Conservation (phyloP, 2,888 invertebrate species). For the Tetragonula carbonaria region DNA sequence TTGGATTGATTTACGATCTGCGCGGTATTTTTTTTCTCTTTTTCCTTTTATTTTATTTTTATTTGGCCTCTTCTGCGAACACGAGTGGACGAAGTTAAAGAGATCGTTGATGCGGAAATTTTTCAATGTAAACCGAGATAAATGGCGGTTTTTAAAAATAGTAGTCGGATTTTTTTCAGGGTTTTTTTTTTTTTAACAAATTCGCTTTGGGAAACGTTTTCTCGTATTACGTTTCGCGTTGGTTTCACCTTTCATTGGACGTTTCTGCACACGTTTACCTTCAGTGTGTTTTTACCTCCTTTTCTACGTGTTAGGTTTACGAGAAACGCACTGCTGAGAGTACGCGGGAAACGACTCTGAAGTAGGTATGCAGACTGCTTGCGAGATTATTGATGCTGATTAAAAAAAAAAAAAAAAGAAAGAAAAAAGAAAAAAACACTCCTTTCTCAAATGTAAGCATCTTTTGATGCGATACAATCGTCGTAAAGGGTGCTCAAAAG, state of each 20-base stretch:
- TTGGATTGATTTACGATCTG: not conserved
- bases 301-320: not conserved
- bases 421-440: not conserved
- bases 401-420: not conserved
- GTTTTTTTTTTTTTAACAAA: not conserved
- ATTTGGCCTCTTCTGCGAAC: not conserved
- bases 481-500: not conserved
- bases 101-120: not conserved
- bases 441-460: not conserved
- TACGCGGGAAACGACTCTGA: not conserved
- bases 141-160: not conserved
- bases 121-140: not conserved
- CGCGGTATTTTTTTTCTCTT: not conserved
- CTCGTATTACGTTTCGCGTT: not conserved
- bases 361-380: constrained; percentile 6
- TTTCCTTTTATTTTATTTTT: not conserved
- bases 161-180: not conserved
- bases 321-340: not conserved
- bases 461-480: constrained; percentile 3
- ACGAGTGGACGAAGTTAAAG: not conserved
- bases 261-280: too few species aligned
- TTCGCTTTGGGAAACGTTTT: not conserved
- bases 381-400: constrained; percentile 18
- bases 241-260: too few species aligned
- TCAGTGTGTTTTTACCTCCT: not conserved